Conservation (phyloP, 2,797 vertebrate genomes). For the Bradypodion pumilum region DNA sequence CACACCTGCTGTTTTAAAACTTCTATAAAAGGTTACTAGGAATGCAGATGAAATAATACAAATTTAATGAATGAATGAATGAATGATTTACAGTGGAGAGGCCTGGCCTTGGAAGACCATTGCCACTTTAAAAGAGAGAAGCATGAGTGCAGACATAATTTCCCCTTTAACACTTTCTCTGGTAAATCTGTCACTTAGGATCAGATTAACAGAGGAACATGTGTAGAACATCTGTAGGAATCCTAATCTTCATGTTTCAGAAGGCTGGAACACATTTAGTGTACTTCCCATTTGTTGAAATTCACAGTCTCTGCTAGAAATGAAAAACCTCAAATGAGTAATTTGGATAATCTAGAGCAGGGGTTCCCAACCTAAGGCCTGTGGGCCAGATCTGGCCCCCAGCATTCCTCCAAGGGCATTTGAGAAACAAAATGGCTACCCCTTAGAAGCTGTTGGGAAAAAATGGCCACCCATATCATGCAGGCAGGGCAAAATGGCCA, state of each 20-base stretch:
- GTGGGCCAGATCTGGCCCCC: too few relatives aligned
- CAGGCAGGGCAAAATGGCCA: too few relatives aligned
- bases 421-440: too few relatives aligned
- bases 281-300: too few relatives aligned
- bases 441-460: too few relatives aligned
- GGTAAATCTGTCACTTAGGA: neutral
- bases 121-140: neutral
- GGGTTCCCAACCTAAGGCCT: too few relatives aligned
- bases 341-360: neutral
- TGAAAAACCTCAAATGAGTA: neutral
- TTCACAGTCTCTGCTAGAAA: neutral
- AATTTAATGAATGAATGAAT: too few relatives aligned
- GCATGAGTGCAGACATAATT: slow-evolving; percentile 22
- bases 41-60: slow-evolving; percentile 44
- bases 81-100: slow-evolving; percentile 28
- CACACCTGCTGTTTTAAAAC: slow-evolving; percentile 68
- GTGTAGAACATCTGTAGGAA: neutral
- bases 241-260: neutral
- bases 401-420: too few relatives aligned
- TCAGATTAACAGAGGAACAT: neutral
- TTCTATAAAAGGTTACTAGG: slow-evolving; percentile 46
- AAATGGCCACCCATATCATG: too few relatives aligned
- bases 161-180: neutral
- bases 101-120: slow-evolving; percentile 29
- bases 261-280: neutral